Percentiles rank a stretch among this genome's conserved stretches.
phyloP scores from a whole-genome alignment of 2,113 vertebrate genomes.

The Bucco capensis region DNA sequence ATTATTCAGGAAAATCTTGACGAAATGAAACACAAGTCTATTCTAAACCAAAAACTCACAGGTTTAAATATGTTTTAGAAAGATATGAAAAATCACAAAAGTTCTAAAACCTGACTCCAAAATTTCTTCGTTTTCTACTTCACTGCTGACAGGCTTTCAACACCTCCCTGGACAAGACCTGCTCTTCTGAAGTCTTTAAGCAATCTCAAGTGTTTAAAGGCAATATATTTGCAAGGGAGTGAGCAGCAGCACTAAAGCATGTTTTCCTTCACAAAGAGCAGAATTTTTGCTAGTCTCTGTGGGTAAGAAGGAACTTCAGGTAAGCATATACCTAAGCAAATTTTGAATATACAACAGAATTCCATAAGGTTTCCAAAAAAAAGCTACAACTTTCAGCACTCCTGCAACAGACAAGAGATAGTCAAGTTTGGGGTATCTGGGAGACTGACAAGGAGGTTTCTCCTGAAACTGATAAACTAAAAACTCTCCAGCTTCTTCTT shows the following conservation, averaged over 20 bases:
- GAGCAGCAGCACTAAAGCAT: neutral
- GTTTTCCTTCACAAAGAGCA: neutral
- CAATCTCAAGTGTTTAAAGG: neutral
- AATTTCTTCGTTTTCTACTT: neutral
- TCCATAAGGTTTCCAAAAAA: neutral
- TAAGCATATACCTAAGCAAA: neutral
- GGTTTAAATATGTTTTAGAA: neutral
- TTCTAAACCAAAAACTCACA: neutral
- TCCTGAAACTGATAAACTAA: neutral
- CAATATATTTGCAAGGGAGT: neutral
- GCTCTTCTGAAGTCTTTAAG: neutral
- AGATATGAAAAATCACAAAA: neutral
- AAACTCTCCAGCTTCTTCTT: neutral
- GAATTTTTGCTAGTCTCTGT: neutral
- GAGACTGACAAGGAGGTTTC: neutral
- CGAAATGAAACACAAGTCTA: neutral
- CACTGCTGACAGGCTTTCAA: neutral
- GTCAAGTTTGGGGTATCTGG: neutral
- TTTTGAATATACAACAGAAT: neutral
- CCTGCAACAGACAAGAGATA: neutral
- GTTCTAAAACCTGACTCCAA: neutral
- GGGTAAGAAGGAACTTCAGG: neutral
- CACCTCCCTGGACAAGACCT: neutral
- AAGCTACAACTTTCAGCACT: neutral
- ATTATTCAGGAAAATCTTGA: neutral